Evolutionary conservation across 1,140 invertebrate genomes (phyloP).

Genomic region (Aleiodes sp.): DNA sequence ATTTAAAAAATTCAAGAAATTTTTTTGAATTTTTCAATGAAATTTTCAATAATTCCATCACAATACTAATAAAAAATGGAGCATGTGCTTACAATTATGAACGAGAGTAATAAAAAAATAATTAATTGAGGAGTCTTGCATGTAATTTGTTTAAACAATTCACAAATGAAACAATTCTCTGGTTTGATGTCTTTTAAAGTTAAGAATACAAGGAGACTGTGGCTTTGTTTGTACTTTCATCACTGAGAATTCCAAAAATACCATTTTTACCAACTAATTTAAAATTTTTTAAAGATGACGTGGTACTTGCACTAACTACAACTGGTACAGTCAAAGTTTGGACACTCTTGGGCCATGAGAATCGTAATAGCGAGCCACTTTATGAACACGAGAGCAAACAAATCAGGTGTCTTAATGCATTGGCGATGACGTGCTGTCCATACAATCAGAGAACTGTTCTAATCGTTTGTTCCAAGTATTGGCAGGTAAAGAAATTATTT

Average conservation of each 20-base stretch:
- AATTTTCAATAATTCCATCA: too few relatives aligned
- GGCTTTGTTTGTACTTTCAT: slow-evolving; percentile 31
- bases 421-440: slow-evolving; percentile 91
- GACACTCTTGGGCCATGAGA: slow-evolving; percentile 90
- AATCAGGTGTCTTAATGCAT: slow-evolving; percentile 92
- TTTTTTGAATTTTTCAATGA: too few relatives aligned
- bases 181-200: too few relatives aligned
- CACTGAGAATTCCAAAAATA: neutral
- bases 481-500: slow-evolving; percentile 79
- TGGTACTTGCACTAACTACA: slow-evolving; percentile 94
- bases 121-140: too few relatives aligned
- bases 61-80: too few relatives aligned
- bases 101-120: too few relatives aligned
- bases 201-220: neutral
- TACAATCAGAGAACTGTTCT: slow-evolving; percentile 97
- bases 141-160: too few relatives aligned
- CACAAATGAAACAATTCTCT: too few relatives aligned
- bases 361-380: slow-evolving; percentile 85
- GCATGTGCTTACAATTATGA: too few relatives aligned
- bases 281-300: slow-evolving; percentile 82
- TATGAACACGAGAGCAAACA: slow-evolving; percentile 99
- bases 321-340: slow-evolving; percentile 98
- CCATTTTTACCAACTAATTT: slow-evolving; percentile 31
- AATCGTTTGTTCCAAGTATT: slow-evolving; percentile 95
- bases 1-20: too few relatives aligned